Evolutionary conservation across 2,797 vertebrate species (phyloP), one percentile per base, ranked within the genome.

Genomic region (Hoplostethus atlanticus): DNA sequence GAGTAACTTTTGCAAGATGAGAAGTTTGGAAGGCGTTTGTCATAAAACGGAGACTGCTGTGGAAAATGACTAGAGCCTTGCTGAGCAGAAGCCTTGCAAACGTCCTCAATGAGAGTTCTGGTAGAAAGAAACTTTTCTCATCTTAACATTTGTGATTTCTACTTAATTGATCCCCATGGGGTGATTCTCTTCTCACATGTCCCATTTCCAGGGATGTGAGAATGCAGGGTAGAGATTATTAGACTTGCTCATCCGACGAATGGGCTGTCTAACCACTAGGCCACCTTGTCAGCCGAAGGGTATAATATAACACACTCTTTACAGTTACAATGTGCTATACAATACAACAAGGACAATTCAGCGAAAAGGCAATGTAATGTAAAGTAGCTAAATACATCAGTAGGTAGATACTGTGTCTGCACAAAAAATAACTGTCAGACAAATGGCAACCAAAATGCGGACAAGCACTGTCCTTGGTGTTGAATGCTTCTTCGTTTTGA

Each of bases 121-220:
- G 7, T 12, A 44, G 30, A 42, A 21, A 34, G 28, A 44, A 73
- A 74, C 46, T 5, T 28, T 46, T 25, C 9, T 73, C 59, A 76
- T 51, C 42, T 40, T 40, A 40, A 10, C 38, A 11, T 40, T 40
- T 40, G 38, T 40, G 8, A 46, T 66, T 47, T 73, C 2, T 59
- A 13, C 6, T 57, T 53, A 55, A 71, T 42, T 51, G 56, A 56
- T 77, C 63, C 47, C 16, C 30, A 25, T 21, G 30, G 47, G 5
- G 9, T 34, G 63, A 25, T 73, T 71, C 2, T 64, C 28, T 68
- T 59, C 58, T 69, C 46, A 52, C 44, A 10, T 10, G 8, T 50
- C 46, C 34, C 52, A 56, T 42, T 71, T 44, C 9, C 40, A 42
- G 11, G 11, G 40, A 44, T 4, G 55, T 62, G 6, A 54, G 10